Percentiles rank a stretch among this genome's conserved stretches.
Conservation (phyloP, 2,797 vertebrate species). For the Myiotriccus ornatus region DNA sequence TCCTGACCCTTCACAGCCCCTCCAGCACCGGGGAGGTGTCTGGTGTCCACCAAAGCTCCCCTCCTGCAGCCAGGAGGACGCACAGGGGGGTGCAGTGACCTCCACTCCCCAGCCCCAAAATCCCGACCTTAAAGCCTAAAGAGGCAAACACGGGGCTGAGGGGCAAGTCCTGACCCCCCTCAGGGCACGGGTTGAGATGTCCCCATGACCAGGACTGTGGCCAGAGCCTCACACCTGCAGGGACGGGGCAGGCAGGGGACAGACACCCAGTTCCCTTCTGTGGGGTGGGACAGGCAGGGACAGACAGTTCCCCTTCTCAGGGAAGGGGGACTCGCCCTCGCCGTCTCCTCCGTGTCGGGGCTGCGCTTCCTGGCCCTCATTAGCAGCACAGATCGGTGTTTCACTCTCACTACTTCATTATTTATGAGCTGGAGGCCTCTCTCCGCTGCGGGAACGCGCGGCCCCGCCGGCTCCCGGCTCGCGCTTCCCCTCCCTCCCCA, state of each 20-base stretch:
- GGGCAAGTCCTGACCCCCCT: not conserved
- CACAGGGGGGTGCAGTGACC: not conserved
- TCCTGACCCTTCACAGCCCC: not conserved
- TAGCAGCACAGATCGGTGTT: constrained; percentile 22
- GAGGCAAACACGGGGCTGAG: not conserved
- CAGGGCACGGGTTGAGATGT: not conserved
- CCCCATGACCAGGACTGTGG: not conserved
- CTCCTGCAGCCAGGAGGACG: rapidly evolving
- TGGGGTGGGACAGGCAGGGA: not conserved
- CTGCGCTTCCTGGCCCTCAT: not conserved
- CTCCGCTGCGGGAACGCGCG: constrained; percentile 20
- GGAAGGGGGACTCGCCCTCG: not conserved
- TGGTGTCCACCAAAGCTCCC: not conserved
- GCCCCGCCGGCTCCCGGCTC: not conserved
- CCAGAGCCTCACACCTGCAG: rapidly evolving
- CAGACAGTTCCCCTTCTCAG: rapidly evolving
- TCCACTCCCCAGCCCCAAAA: not conserved
- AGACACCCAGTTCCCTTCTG: rapidly evolving
- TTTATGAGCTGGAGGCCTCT: not conserved
- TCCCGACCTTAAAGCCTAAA: not conserved
- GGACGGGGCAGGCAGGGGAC: too few species aligned
- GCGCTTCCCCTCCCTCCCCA: not conserved
- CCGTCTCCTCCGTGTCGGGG: rapidly evolving
- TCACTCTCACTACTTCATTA: constrained; percentile 33
- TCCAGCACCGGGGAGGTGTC: not conserved